Conservation (phyloP, 2,888 invertebrate genomes). For the Drosophila nr. perissopoda region DNA sequence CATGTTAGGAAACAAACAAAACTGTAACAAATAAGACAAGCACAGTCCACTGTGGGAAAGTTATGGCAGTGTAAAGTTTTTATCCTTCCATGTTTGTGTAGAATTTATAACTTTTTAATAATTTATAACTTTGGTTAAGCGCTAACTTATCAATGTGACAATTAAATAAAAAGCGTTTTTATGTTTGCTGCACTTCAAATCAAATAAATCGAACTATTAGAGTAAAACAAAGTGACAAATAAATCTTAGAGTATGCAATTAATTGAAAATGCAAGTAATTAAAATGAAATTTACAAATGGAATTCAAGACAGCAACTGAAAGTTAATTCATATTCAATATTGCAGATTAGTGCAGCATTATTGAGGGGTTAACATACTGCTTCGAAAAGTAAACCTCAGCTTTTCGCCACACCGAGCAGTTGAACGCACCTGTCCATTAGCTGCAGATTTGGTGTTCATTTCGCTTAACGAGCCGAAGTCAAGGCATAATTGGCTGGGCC, state of each 20-base stretch:
- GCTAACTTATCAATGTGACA: background rate
- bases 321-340: constrained; percentile 16
- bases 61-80: background rate
- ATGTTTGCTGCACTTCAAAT: background rate
- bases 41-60: background rate
- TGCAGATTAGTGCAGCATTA: background rate
- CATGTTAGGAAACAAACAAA: background rate
- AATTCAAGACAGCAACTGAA: background rate
- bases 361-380: background rate
- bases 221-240: background rate
- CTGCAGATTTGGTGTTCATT: constrained; percentile 32
- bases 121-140: background rate
- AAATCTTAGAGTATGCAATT: background rate
- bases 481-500: constrained; percentile 47
- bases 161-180: background rate
- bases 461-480: constrained; percentile 36
- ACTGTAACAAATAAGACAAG: background rate
- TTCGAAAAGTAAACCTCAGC: background rate
- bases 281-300: background rate
- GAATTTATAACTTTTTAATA: background rate
- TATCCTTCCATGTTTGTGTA: background rate
- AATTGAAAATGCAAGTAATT: background rate
- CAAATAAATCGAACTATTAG: background rate
- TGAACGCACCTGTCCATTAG: constrained; percentile 29
- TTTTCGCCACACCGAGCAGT: background rate